A percentile compares a stretch with the other conserved stretches of the same genome.
Conservation (phyloP, 2,113 vertebrate genomes). For the Equus quagga region DNA sequence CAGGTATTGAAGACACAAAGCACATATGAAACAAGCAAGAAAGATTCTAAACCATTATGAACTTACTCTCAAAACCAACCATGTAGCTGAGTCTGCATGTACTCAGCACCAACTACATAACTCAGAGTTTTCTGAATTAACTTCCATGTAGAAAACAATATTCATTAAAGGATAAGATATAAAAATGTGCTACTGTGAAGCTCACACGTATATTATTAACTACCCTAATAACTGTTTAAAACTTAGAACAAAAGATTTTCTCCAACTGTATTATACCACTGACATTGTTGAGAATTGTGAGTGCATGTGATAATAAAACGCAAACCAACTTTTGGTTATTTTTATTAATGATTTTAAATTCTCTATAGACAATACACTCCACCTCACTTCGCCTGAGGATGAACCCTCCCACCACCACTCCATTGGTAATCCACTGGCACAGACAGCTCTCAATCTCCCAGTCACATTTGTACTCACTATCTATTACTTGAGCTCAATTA, state of each 20-base stretch:
- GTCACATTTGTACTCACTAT: neutral
- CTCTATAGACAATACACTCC: neutral
- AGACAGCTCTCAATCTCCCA: neutral
- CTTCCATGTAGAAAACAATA: neutral
- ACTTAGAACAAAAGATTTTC: slow-evolving; percentile 15
- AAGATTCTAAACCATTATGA: neutral
- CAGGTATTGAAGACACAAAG: neutral
- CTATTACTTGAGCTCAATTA: neutral
- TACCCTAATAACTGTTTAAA: neutral
- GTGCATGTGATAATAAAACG: neutral
- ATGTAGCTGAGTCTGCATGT: neutral
- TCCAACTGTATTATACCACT: neutral
- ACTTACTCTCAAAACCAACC: neutral
- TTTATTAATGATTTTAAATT: neutral
- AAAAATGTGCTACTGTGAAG: neutral
- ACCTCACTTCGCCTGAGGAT: neutral
- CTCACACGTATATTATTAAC: neutral
- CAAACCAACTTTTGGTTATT: neutral
- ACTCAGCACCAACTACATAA: neutral
- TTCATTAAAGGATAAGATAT: neutral
- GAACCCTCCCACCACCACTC: neutral
- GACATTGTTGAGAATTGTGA: neutral
- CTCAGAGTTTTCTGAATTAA: neutral
- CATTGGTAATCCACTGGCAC: neutral
- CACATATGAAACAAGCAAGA: neutral